Evolutionary conservation across 2,888 invertebrate species (phyloP).

Genomic region (Cheilosia vulpina): DNA sequence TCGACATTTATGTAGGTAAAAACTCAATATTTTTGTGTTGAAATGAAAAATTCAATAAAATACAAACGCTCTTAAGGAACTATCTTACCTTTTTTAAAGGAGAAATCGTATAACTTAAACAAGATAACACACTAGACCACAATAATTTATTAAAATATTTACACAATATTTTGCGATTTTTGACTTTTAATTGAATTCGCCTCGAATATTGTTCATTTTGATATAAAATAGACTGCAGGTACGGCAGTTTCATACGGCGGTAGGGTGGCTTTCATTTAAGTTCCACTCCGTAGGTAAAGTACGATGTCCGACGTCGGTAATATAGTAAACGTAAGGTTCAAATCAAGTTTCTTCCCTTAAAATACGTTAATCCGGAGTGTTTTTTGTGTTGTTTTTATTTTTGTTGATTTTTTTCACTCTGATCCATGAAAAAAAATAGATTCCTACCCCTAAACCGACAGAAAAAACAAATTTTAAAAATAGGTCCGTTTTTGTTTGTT

Average conservation of each 20-base stretch:
- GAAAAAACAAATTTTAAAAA: no score
- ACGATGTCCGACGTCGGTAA: no score
- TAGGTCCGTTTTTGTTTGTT: no score
- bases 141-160: conserved; percentile 26
- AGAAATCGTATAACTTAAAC: background rate
- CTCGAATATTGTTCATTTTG: background rate
- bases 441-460: no score
- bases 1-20: background rate
- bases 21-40: conserved; percentile 8
- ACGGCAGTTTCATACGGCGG: conserved; percentile 14
- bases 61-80: background rate
- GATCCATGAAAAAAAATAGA: no score
- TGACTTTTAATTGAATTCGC: conserved; percentile 39
- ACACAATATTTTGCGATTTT: conserved; percentile 12
- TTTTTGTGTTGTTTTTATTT: no score
- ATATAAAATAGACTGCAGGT: background rate
- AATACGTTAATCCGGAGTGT: no score
- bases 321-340: no score
- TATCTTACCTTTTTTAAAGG: conserved; percentile 14
- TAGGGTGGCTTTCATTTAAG: background rate
- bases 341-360: no score
- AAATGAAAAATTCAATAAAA: background rate
- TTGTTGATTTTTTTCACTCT: no score
- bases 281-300: background rate
- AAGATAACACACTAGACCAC: background rate